Evolutionary conservation across 1,140 invertebrate species (phyloP).

Genomic region (Elymnias hypermnestra): DNA sequence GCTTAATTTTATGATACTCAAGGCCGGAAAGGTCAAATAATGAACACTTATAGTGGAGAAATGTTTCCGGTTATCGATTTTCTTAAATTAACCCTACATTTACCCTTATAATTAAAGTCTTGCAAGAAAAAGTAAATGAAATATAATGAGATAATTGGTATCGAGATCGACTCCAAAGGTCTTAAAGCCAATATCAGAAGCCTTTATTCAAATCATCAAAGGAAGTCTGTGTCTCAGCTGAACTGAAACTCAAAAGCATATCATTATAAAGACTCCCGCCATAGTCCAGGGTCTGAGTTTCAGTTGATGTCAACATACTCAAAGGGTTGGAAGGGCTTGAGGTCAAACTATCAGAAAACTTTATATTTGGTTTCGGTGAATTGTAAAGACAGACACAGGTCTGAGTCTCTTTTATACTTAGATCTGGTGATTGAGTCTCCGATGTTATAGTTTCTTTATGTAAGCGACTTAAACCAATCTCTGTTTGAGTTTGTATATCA

Average conservation of each 20-base stretch:
- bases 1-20: no score
- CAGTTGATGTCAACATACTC: slow-evolving; percentile 39
- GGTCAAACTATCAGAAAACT: slow-evolving; percentile 33
- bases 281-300: slow-evolving; percentile 50
- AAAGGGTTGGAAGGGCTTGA: slow-evolving; percentile 30
- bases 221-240: slow-evolving; percentile 49
- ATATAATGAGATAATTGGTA: no score
- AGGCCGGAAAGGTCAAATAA: no score
- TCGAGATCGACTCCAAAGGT: no score
- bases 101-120: no score
- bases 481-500: slow-evolving; percentile 65
- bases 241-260: slow-evolving; percentile 33
- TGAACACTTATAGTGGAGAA: no score
- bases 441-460: slow-evolving; percentile 51
- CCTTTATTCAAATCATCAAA: slow-evolving; percentile 30
- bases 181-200: slow-evolving; percentile 38
- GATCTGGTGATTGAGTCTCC: slow-evolving; percentile 48
- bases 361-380: slow-evolving; percentile 30
- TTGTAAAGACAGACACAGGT: slow-evolving; percentile 53
- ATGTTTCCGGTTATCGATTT: no score
- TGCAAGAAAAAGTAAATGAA: no score
- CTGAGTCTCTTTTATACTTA: slow-evolving; percentile 61
- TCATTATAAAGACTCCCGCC: slow-evolving; percentile 27
- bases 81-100: no score
- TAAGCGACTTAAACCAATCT: slow-evolving; percentile 48